These are phyloP conservation scores for Anisognathus igniventris DNA, from an alignment of 2,797 vertebrate genomes.

Conservation along the genomic window DNA sequence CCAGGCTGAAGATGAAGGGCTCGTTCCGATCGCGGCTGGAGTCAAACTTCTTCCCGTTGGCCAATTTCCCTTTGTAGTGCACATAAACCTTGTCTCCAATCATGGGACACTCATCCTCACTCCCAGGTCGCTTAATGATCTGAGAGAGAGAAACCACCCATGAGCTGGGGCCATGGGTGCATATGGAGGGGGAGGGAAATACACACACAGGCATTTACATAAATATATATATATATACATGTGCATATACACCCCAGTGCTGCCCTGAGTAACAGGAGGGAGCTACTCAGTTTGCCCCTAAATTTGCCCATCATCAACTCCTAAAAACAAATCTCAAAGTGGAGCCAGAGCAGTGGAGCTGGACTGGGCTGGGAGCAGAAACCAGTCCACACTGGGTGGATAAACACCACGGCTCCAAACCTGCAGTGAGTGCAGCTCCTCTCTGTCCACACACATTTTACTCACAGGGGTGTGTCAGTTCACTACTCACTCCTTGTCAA, in stretches of 20 bases:
- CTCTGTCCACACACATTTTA: neutral
- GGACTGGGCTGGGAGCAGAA: neutral
- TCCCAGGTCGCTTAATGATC: conserved; percentile 84
- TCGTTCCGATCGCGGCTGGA: conserved; percentile 90
- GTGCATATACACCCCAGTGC: neutral
- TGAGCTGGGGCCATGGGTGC: neutral
- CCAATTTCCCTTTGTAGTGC: conserved; percentile 91
- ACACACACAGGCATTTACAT: neutral
- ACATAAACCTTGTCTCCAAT: conserved; percentile 92
- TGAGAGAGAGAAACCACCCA: conserved; percentile 34
- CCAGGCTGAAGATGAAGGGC: conserved; percentile 89
- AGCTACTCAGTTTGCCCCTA: neutral
- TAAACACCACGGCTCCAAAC: neutral
- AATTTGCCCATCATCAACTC: neutral
- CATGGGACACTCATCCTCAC: conserved; percentile 85
- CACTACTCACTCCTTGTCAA: conserved; percentile 10
- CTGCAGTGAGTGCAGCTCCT: fast-evolving
- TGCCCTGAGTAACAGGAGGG: neutral
- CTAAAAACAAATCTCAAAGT: neutral
- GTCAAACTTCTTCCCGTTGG: conserved; percentile 91
- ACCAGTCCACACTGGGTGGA: neutral
- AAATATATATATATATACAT: fast-evolving
- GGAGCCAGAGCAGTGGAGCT: fast-evolving
- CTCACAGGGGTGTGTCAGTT: conserved; percentile 21
- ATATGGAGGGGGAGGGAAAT: fast-evolving